These are phyloP conservation scores for Uria aalge DNA, from an alignment of 2,113 vertebrate genomes.

Conservation along the genomic window DNA sequence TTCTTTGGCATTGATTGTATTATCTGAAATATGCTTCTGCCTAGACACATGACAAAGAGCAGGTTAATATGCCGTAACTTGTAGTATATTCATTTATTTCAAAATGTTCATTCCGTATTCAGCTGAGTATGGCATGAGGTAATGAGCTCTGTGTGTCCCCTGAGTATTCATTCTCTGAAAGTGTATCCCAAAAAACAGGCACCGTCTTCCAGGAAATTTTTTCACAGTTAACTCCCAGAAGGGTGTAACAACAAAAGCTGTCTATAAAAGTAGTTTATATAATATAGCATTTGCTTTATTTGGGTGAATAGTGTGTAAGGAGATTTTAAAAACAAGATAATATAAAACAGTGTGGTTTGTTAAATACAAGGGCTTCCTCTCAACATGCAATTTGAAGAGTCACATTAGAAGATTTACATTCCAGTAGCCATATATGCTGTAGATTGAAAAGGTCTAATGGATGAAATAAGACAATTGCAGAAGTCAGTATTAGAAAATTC, in stretches of 20 bases:
- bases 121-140: constrained; percentile 48
- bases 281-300: not conserved
- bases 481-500: not conserved
- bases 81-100: not conserved
- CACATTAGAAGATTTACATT: not conserved
- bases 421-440: not conserved
- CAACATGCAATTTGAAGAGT: not conserved
- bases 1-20: not conserved
- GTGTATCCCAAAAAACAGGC: constrained; percentile 33
- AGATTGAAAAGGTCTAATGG: not conserved
- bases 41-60: not conserved
- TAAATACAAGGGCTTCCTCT: not conserved
- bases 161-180: constrained; percentile 55
- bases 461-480: not conserved
- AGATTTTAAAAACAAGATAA: not conserved
- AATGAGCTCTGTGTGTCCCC: constrained; percentile 37
- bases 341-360: not conserved
- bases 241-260: constrained; percentile 63
- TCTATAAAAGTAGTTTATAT: constrained; percentile 39
- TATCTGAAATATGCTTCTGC: not conserved
- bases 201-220: constrained; percentile 52
- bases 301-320: not conserved
- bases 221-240: constrained; percentile 52
- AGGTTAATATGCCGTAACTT: not conserved
- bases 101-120: not conserved